Conservation (phyloP, 2,888 invertebrate genomes). For the Lordiphosa andalusiaca region DNA sequence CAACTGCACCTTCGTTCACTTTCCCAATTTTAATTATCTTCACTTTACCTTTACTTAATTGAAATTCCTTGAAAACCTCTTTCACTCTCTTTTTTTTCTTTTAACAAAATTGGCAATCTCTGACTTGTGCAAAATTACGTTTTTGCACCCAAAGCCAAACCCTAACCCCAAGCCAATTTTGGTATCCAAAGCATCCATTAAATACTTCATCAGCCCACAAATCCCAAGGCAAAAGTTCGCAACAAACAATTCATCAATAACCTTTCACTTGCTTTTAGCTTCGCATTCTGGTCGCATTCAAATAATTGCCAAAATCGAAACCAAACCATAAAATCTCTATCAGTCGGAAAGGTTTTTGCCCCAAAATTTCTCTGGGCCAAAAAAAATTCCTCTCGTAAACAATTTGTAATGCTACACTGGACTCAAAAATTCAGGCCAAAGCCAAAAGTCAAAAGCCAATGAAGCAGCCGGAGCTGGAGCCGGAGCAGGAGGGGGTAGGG, state of each 20-base stretch:
- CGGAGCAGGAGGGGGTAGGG: no score
- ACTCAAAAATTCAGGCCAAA: constrained; percentile 15
- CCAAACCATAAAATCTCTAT: constrained; percentile 19
- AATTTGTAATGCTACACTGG: constrained; percentile 20
- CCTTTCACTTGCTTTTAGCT: constrained; percentile 25
- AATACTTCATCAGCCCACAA: neutral
- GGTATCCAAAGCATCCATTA: no score
- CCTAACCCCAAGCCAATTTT: no score
- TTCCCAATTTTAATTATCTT: no score
- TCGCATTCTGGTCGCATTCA: constrained; percentile 18
- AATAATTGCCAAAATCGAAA: constrained; percentile 32
- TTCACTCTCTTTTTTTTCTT: no score
- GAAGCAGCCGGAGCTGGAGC: neutral
- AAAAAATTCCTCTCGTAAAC: constrained; percentile 5
- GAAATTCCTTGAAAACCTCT: no score
- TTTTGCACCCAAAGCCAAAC: no score
- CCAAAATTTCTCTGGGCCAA: no score
- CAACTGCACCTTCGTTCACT: no score
- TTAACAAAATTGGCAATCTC: no score
- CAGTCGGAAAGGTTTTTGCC: constrained; percentile 13
- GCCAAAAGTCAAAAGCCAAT: constrained; percentile 1
- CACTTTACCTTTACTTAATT: no score
- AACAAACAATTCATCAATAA: constrained; percentile 27
- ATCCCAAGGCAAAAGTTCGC: constrained; percentile 1
- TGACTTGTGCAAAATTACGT: no score